phyloP scores from a whole-genome alignment of 2,113 vertebrate species.

The Phalacrocorax brasilianus region DNA sequence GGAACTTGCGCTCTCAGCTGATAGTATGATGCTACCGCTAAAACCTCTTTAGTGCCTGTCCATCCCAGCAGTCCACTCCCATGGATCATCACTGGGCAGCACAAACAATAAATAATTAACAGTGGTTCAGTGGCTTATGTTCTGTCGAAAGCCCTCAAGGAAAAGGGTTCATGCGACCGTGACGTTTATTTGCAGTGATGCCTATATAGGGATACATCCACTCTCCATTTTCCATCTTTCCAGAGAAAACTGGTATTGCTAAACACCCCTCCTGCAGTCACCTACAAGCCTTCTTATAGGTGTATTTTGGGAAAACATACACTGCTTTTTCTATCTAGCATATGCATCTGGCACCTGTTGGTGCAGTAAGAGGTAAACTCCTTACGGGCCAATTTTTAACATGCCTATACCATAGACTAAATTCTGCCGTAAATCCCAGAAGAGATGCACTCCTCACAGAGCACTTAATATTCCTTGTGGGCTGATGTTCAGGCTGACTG shows the following conservation, averaged over 20 bases:
- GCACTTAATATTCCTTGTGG: not conserved
- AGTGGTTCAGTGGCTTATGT: not conserved
- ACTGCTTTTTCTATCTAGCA: not conserved
- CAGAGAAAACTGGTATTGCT: not conserved
- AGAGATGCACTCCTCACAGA: not conserved
- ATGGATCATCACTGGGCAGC: not conserved
- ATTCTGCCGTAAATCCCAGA: not conserved
- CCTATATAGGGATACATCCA: not conserved
- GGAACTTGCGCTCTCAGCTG: not conserved
- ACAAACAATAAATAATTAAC: not conserved
- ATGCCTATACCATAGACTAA: not conserved
- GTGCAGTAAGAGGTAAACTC: not conserved
- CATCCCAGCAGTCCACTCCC: not conserved
- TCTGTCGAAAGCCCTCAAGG: not conserved
- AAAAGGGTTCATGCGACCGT: not conserved
- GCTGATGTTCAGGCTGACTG: not conserved
- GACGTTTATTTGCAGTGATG: not conserved
- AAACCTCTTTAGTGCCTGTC: not conserved
- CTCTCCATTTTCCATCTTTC: not conserved
- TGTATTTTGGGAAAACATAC: not conserved
- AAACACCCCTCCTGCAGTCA: not conserved
- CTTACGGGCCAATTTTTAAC: not conserved
- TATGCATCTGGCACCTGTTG: not conserved
- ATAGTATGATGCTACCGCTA: too few relatives aligned
- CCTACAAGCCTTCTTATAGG: not conserved